Percentiles rank a stretch among this genome's conserved stretches.
These are phyloP conservation scores for Myotis myotis DNA, from an alignment of 2,797 vertebrate species.

Conservation along the genomic window DNA sequence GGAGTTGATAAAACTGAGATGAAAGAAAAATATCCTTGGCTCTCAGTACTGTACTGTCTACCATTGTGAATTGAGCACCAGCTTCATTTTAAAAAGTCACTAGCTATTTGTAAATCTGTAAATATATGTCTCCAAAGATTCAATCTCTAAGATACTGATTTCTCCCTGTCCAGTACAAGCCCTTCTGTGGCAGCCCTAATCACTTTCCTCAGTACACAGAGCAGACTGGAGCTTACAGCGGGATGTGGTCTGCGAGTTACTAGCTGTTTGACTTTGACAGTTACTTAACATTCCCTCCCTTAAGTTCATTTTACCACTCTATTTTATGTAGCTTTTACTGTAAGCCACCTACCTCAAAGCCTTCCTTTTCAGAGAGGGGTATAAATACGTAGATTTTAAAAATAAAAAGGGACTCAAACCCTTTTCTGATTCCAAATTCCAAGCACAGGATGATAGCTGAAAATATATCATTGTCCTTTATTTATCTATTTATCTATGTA, in stretches of 20 bases:
- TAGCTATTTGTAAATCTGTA: not conserved
- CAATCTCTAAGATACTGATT: not conserved
- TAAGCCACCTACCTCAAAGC: not conserved
- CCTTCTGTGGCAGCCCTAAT: not conserved
- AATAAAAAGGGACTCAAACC: not conserved
- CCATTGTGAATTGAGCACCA: not conserved
- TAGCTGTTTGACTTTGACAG: not conserved
- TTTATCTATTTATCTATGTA: not conserved
- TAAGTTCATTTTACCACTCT: not conserved
- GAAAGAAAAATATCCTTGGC: not conserved
- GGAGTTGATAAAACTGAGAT: not conserved
- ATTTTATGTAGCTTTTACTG: not conserved
- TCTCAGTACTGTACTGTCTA: not conserved
- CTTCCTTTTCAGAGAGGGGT: not conserved
- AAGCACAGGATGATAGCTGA: not conserved
- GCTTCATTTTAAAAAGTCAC: not conserved
- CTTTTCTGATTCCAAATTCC: not conserved
- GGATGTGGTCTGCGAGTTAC: not conserved
- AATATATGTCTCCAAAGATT: not conserved
- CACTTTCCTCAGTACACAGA: not conserved
- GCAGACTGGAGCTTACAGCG: not conserved
- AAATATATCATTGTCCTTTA: not conserved
- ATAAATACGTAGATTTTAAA: slow-evolving; percentile 13
- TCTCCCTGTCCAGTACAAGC: not conserved
- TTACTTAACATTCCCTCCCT: not conserved